Base-by-base conservation (phyloP, 2,888 invertebrate genomes). In the Drosophila mayaguana region DNA sequence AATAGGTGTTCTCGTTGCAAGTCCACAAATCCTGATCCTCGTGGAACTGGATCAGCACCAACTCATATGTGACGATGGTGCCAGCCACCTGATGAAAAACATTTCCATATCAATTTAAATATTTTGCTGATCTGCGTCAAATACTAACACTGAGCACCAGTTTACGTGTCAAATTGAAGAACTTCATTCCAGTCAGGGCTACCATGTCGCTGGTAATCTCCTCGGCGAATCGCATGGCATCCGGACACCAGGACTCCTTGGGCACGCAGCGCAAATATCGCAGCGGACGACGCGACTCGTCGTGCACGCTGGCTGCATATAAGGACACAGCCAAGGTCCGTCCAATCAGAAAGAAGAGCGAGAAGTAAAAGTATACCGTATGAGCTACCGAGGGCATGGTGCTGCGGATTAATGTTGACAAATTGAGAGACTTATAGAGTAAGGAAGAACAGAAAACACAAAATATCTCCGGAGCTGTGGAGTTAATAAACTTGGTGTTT, bases 21-120 rank as follows among this genome's bases (percentile, higher is more conserved):
- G 89, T 84, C 90, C 86, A 90, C 40, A 91, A 61, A 45, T 82
- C 81, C 20, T 80, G 83, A 50, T 90, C 92, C 56, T 93, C 92
- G 60, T 94, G 94, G 74, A 94, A 94, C 81, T 95, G 95, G 46
- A 94, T 93, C 42, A 95, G 89, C 2, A 95, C 94, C 53, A 95
- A 86, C 85, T 95, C 94, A 78, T 94, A 95, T 0, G 94, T 94
- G 16, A 94, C 94, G 62, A 95, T 94, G 0, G 94, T 94, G n/a
- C 94, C 94, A 28, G 94, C 94, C 18, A 95, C 94, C 94, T 94
- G 25, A 54, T 25, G 7, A 9, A 14, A 4, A 12, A 6, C 11
- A 28, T 8, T 20, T 11, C 8, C 28, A 2, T 9, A 42, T 38
- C 5, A 11, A 16, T 6, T 16, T 2, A 20, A 16, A 18, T 2